These are phyloP conservation scores for Mesocentrotus franciscanus DNA, from an alignment of 53 echinoderm and acorn worm genomes.

Conservation along the genomic window DNA sequence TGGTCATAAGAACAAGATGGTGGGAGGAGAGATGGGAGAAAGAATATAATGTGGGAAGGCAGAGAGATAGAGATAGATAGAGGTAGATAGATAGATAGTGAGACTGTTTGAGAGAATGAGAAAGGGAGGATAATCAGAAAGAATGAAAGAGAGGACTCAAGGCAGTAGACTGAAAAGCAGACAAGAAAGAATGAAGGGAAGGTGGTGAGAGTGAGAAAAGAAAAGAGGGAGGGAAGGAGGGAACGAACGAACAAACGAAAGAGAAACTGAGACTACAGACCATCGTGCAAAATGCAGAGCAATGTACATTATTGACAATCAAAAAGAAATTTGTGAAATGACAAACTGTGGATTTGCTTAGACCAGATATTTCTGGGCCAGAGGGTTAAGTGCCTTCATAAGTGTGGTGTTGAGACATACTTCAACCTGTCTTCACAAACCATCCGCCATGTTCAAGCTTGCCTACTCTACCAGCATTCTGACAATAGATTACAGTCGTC, in stretches of 20 bases:
- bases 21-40: background rate
- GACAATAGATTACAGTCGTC: conserved; percentile 44
- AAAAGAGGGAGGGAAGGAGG: background rate
- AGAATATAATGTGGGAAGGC: background rate
- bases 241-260: background rate
- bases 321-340: conserved; percentile 10
- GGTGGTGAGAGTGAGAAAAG: background rate
- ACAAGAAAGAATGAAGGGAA: background rate
- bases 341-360: background rate
- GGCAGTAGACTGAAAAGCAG: too few species aligned
- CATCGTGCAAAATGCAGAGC: background rate
- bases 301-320: background rate
- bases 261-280: background rate
- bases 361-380: conserved; percentile 34
- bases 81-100: background rate
- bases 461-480: background rate
- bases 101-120: background rate
- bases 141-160: background rate
- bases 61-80: background rate
- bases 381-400: conserved; percentile 47
- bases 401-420: background rate
- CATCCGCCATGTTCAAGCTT: background rate
- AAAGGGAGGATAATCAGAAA: background rate
- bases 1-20: background rate
- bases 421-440: conserved; percentile 7